Evolutionary conservation across 2,888 invertebrate species (phyloP).

Genomic region (Lithophane socia): DNA sequence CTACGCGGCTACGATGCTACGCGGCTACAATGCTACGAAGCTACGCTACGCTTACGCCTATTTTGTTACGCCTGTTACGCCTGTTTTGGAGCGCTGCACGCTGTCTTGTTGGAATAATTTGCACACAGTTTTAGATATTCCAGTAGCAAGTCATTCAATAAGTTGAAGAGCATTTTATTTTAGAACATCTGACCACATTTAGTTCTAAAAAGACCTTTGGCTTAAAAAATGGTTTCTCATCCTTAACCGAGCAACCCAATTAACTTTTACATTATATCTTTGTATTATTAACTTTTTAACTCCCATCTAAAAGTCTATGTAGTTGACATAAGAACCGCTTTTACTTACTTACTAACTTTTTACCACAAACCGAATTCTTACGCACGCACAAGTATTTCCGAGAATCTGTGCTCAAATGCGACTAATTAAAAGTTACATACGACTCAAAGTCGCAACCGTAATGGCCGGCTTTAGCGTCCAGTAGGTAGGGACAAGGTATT

Average conservation of each 20-base stretch:
- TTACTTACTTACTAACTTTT: not conserved
- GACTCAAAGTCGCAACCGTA: constrained; percentile 11
- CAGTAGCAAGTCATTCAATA: not conserved
- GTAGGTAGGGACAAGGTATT: constrained; percentile 35
- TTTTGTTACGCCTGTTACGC: not conserved
- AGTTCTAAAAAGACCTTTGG: not conserved
- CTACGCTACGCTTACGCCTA: not conserved
- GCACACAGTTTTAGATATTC: not conserved
- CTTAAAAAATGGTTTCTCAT: not conserved
- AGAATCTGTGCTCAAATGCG: constrained; percentile 19
- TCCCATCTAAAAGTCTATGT: not conserved
- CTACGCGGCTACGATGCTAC: not conserved
- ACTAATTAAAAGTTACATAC: constrained; percentile 54
- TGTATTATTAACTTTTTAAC: too few relatives aligned
- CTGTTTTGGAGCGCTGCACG: not conserved
- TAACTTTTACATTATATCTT: not conserved
- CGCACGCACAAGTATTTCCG: not conserved
- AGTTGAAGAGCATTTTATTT: not conserved
- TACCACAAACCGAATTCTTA: constrained; percentile 16
- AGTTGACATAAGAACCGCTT: not conserved
- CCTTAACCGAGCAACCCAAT: constrained; percentile 2
- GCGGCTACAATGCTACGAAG: not conserved
- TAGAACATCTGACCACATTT: not conserved
- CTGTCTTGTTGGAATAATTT: not conserved
- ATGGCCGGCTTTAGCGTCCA: constrained; percentile 9